phyloP scores from a whole-genome alignment of 2,113 vertebrate genomes.

The Bubo scandiacus region DNA sequence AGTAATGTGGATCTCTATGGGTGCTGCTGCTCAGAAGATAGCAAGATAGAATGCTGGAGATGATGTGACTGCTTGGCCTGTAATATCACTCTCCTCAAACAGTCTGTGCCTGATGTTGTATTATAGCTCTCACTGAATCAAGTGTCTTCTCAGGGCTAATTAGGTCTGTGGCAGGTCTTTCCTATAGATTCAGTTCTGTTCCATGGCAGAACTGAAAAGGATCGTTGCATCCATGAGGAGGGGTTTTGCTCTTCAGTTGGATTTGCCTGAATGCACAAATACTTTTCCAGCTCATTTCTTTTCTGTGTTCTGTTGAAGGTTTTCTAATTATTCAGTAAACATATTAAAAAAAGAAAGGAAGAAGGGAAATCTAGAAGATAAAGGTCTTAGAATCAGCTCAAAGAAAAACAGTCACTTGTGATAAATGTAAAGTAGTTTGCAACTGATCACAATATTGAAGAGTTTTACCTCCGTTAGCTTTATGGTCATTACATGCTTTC shows the following conservation, averaged over 20 bases:
- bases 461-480: slow-evolving; percentile 34
- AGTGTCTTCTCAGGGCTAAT: not conserved
- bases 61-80: rapidly evolving
- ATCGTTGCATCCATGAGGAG: not conserved
- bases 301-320: not conserved
- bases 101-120: not conserved
- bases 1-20: not conserved
- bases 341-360: not conserved
- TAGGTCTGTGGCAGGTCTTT: not conserved
- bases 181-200: not conserved
- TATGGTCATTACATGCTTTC: not conserved
- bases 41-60: not conserved
- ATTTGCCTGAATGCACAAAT: not conserved
- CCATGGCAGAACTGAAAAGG: not conserved
- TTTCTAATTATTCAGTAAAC: slow-evolving; percentile 9
- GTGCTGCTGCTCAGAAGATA: not conserved
- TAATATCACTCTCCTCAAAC: not conserved
- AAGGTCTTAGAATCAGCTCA: slow-evolving; percentile 29
- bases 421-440: slow-evolving; percentile 29
- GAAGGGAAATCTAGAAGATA: not conserved
- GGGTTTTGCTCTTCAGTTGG: not conserved
- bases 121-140: not conserved
- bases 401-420: slow-evolving; percentile 41
- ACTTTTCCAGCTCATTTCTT: not conserved
- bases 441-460: slow-evolving; percentile 48